phyloP scores from a whole-genome alignment of 2,113 vertebrate species.

The Leiothrix lutea region DNA sequence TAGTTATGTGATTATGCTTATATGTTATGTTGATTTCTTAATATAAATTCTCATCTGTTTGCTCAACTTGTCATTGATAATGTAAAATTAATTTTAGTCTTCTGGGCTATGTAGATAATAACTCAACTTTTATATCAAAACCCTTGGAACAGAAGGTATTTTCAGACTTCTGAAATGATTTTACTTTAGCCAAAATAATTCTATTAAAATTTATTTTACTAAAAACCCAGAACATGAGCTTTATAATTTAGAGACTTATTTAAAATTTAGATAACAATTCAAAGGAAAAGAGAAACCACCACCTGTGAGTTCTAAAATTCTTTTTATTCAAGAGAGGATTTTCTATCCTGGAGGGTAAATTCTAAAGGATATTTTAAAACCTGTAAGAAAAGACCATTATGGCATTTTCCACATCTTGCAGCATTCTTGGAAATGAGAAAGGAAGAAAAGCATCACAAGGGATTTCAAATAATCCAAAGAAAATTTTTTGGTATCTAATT shows the following conservation, averaged over 20 bases:
- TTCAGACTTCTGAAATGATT: not conserved
- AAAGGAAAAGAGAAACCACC: not conserved
- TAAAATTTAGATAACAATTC: conserved; percentile 19
- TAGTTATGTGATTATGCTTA: not conserved
- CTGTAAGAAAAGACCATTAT: not conserved
- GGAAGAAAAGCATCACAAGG: not conserved
- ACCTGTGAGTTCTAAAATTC: not conserved
- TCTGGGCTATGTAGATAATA: not conserved
- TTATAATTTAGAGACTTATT: not conserved
- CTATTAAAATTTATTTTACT: not conserved
- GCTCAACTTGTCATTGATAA: not conserved
- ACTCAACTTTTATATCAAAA: not conserved
- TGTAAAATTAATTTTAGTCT: not conserved
- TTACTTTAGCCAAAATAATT: not conserved
- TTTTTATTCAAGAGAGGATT: not conserved
- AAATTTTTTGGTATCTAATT: not conserved
- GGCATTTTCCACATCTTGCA: not conserved
- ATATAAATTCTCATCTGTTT: not conserved
- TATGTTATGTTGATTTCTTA: not conserved
- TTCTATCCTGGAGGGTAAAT: not conserved
- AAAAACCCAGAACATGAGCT: not conserved
- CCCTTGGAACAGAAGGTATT: not conserved
- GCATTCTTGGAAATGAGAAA: not conserved
- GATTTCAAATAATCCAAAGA: not conserved
- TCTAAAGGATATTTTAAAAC: not conserved